Conservation (phyloP, 2,888 invertebrate genomes). For the Dolomedes plantarius region DNA sequence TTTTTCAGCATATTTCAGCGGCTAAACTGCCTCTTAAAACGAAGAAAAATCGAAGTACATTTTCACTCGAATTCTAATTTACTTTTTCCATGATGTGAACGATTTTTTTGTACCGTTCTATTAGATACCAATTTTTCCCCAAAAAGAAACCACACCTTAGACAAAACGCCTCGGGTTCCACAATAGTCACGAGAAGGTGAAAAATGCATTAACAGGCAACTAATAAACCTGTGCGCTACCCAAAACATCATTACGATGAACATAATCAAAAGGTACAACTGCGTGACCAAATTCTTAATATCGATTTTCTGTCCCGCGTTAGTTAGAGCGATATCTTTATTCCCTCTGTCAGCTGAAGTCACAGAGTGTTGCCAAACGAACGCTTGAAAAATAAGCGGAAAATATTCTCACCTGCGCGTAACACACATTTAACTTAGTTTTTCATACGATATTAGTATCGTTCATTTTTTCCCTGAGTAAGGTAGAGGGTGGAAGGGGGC, state of each 20-base stretch:
- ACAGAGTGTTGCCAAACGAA: background rate
- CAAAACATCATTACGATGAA: background rate
- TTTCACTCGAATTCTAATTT: no score
- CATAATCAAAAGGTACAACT: background rate
- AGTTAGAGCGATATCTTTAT: slow-evolving; percentile 57
- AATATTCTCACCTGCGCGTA: background rate
- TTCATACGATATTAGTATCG: background rate
- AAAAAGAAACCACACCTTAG: no score
- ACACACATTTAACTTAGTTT: background rate
- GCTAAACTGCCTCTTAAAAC: no score
- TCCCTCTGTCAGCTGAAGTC: background rate
- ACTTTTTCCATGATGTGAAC: no score
- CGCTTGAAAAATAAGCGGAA: background rate
- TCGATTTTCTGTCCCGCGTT: slow-evolving; percentile 32
- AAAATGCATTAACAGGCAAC: no score
- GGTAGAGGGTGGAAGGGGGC: no score
- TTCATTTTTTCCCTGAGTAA: background rate
- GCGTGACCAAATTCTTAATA: slow-evolving; percentile 18
- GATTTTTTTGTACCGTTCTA: no score
- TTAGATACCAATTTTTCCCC: no score
- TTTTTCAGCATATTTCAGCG: no score
- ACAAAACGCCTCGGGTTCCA: no score
- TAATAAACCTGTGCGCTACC: background rate
- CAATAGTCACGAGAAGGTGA: no score
- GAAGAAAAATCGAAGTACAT: no score